Percentiles rank a stretch among this genome's conserved stretches.
phyloP scores from a whole-genome alignment of 2,888 invertebrate genomes.

The Pherbina coryleti region DNA sequence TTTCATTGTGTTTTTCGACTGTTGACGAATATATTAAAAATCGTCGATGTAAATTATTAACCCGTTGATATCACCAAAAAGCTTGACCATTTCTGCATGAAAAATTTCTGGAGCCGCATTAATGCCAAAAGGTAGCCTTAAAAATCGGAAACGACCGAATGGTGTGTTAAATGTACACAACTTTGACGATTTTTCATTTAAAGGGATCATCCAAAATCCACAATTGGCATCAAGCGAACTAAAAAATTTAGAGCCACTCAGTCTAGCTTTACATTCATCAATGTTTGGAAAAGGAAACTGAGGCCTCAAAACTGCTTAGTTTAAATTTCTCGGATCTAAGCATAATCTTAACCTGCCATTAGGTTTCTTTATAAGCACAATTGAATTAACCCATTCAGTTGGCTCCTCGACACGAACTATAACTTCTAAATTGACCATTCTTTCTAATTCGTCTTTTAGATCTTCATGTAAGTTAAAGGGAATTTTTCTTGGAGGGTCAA shows the following conservation, averaged over 20 bases:
- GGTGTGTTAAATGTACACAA: conserved; percentile 47
- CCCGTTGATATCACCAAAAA: conserved; percentile 48
- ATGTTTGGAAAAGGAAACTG: conserved; percentile 41
- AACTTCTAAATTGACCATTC: conserved; percentile 41
- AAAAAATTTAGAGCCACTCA: conserved; percentile 25
- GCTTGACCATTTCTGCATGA: conserved; percentile 45
- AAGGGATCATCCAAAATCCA: conserved; percentile 31
- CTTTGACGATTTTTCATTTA: conserved; percentile 33
- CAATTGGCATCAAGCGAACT: no score
- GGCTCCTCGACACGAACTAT: conserved; percentile 39
- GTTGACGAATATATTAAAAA: conserved; percentile 32
- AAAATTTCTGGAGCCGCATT: conserved; percentile 46
- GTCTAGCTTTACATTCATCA: conserved; percentile 40
- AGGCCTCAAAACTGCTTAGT: conserved; percentile 42
- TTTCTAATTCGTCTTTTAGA: conserved; percentile 37
- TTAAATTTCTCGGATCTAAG: conserved; percentile 47
- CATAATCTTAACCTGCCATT: conserved; percentile 45
- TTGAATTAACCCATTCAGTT: conserved; percentile 47
- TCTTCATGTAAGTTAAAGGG: conserved; percentile 37
- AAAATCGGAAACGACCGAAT: no score
- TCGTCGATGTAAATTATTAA: conserved; percentile 41
- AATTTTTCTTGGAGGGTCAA: conserved; percentile 41
- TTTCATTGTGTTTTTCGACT: neutral
- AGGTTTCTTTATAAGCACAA: conserved; percentile 42
- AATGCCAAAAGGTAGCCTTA: no score